phyloP scores from a whole-genome alignment of 2,797 vertebrate genomes.

The Dendrocincla fuliginosa region DNA sequence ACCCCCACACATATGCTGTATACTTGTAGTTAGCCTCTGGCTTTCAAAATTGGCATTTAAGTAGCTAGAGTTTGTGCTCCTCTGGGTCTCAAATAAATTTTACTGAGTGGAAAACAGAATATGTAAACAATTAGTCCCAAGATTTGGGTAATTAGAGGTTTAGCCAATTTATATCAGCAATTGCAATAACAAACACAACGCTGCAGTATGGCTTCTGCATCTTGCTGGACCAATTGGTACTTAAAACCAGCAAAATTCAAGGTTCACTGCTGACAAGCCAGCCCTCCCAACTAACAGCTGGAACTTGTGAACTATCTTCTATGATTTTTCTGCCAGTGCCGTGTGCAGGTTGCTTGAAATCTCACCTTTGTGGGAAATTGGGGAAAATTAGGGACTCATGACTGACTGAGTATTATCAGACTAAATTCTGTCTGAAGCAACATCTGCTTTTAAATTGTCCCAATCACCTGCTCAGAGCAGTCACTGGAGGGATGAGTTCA shows the following conservation, averaged over 20 bases:
- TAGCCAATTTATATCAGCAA: not conserved
- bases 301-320: not conserved
- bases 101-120: constrained; percentile 18
- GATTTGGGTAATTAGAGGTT: constrained; percentile 6
- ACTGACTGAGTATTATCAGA: not conserved
- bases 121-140: not conserved
- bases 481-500: not conserved
- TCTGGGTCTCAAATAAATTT: constrained; percentile 12
- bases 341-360: not conserved
- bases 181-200: constrained; percentile 21
- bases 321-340: not conserved
- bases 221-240: not conserved
- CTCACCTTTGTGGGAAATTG: not conserved
- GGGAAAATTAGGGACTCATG: not conserved
- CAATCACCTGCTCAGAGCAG: not conserved
- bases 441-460: not conserved
- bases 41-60: constrained; percentile 38
- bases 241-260: constrained; percentile 3
- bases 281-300: not conserved
- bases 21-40: constrained; percentile 19
- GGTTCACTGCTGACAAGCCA: not conserved
- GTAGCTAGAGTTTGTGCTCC: not conserved
- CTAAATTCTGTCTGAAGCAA: not conserved
- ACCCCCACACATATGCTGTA: not conserved
- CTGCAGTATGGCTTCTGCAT: not conserved